Evolutionary conservation across 2,888 invertebrate genomes (phyloP), one percentile per base, ranked within the genome.

Genomic region (Lasius platythorax): DNA sequence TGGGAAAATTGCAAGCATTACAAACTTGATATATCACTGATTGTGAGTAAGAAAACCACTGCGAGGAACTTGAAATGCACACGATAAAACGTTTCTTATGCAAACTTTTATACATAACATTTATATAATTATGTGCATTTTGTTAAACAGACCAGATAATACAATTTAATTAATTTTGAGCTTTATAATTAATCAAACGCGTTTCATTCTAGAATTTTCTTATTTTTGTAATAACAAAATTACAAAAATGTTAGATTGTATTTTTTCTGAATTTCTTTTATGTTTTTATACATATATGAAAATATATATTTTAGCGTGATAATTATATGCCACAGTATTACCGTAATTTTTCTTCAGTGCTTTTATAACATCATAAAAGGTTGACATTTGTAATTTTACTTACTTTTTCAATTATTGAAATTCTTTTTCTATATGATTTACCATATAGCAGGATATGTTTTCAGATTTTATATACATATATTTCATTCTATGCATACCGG

Each of bases 11-110:
- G 46, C 70, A 18, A 72, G 46, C 46, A 50, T 72, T 72, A 72
- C 61, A 63, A 81, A 81, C 70, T 61, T 61, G 79, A 81, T 53
- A 68, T 58, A 78, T 78, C n/a, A n/a, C 23, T 58, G 78, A 23
- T 23, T 23, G 23, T 23, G 23, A 58, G n/a, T 63, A 68, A 68
- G 30, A 30, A 78, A 68, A 78, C 40, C n/a, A 23, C 33, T 43
- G 56, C 78, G 5, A 61, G 28, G 37, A 61, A 37, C 12, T 79
- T 33, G 23, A 46, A 68, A 18, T 79, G 18, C n/a, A 33, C 12
- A n/a, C 11, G 18, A 37, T 23, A 2, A 78, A 78, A 56, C 5
- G 56, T n/a, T 68, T 30, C 30, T 43, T 18, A 37, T 12, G 12
- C 12, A 56, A 43, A 43, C 5, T 2, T 18, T 46, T 28, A 53